Base-by-base conservation (phyloP, 2,797 vertebrate species). In the Fundulus diaphanus region DNA sequence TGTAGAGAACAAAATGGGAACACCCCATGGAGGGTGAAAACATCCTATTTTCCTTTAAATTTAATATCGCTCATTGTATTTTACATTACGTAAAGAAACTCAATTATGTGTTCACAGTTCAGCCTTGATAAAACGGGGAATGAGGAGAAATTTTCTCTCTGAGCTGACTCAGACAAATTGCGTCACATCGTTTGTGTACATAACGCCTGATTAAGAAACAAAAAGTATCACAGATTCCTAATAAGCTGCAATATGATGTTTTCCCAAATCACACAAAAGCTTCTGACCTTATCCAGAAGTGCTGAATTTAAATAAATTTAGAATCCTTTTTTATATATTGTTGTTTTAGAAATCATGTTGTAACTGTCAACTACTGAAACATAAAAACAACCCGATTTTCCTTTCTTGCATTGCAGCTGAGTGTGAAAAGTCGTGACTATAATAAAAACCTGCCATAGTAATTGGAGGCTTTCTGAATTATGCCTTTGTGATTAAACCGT, bases 401-500 rank as follows among this genome's bases (percentile, higher is more conserved):
- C 6, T 54, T 56, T 63, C 63, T 7, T 49, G 7, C 33, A 18
- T 27, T 63, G 27, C 35, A 48, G 70, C 73, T 72, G 35, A 24
- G 8, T 80, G 67, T 51, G 40, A 65, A 75, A 52, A 24, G 0
- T 1, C 12, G 33, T 13, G 37, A 29, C 57, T 18, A 66, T 78
- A 80, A 78, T 80, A 78, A 81, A 82, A 72, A 35, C 35, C 75
- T 68, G 33, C 20, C 44, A 70, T 46, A 1, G 51, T 85, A 85
- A 83, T 72, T 74, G 1, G 0, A 85, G 77, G 52, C 61, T 81
- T 77, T 76, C 48, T 27, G 18, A 85, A 78, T 72, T 31, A 70
- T 66, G 56, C 72, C 29, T 81, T 44, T 61, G 51, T 72, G 74
- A 74, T 67, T 46, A 61, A 59, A 68, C 16, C 57, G 68, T 79